These are phyloP conservation scores for Theocolax elegans DNA, from an alignment of 1,140 invertebrate species.

Conservation along the genomic window DNA sequence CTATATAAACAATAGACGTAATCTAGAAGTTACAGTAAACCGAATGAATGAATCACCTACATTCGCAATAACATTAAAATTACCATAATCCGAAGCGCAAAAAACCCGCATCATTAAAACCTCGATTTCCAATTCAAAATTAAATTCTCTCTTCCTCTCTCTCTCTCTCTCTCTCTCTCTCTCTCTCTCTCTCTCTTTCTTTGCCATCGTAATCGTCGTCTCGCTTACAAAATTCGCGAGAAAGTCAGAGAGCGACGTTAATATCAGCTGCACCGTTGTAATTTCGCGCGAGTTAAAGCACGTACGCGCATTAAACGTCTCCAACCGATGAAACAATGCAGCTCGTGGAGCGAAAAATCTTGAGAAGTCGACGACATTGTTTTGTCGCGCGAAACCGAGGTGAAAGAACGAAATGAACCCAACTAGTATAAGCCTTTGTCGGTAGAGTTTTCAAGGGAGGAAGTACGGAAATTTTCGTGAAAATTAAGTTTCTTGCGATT, in stretches of 20 bases:
- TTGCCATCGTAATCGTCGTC: too few relatives aligned
- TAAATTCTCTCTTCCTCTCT: background rate
- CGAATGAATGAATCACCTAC: background rate
- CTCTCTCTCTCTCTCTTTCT: background rate
- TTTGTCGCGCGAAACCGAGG: conserved; percentile 52
- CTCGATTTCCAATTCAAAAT: conserved; percentile 3
- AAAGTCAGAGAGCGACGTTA: background rate
- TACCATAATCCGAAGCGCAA: background rate
- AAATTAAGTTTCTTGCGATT: background rate
- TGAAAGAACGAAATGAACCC: too few relatives aligned
- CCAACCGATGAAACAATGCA: background rate
- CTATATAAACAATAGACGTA: too few relatives aligned
- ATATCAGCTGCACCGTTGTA: background rate
- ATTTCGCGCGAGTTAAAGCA: background rate
- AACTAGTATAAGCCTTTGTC: conserved; percentile 6
- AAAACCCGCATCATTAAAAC: conserved; percentile 17
- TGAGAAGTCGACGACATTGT: conserved; percentile 52
- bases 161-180: background rate
- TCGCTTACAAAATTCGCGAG: conserved; percentile 7
- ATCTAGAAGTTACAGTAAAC: background rate
- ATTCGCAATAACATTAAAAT: background rate
- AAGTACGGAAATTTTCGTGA: background rate
- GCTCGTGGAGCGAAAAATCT: too few relatives aligned
- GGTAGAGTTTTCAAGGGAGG: background rate
- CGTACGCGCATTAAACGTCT: conserved; percentile 8